Evolutionary conservation across 92 coral and sea anemone genomes (phyloP).

Genomic region (Palythoa grandiflora): DNA sequence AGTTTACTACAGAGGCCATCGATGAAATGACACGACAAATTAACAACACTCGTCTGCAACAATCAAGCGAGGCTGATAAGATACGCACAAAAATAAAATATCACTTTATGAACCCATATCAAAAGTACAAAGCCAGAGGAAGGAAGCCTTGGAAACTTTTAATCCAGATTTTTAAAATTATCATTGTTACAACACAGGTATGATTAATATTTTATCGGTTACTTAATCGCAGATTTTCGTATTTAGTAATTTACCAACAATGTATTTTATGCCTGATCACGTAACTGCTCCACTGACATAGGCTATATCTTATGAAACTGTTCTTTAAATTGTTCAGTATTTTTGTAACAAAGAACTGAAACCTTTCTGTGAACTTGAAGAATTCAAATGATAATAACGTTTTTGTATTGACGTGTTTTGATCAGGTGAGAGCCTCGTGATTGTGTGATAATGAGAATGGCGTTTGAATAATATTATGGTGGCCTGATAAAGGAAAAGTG

Average conservation of each 20-base stretch:
- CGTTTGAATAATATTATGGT: too few relatives aligned
- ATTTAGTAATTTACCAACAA: background rate
- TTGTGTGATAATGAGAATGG: too few relatives aligned
- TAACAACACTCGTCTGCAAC: background rate
- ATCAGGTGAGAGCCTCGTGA: too few relatives aligned
- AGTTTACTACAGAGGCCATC: background rate
- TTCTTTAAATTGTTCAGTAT: background rate
- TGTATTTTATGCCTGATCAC: background rate
- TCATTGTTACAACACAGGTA: conserved; percentile 93
- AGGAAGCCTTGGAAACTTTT: conserved; percentile 97
- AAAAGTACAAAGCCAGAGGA: conserved; percentile 89
- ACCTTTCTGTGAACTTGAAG: too few relatives aligned
- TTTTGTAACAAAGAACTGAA: too few relatives aligned
- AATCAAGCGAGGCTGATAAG: conserved; percentile 48
- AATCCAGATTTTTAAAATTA: conserved; percentile 87
- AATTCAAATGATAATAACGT: too few relatives aligned
- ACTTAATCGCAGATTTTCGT: too few relatives aligned
- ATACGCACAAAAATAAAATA: conserved; percentile 82
- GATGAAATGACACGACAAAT: background rate
- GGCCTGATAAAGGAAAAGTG: too few relatives aligned
- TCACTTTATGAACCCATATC: conserved; percentile 93
- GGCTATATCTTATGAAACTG: too few relatives aligned
- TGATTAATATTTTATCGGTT: background rate
- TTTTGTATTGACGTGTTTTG: too few relatives aligned
- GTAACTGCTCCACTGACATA: background rate